phyloP scores from a whole-genome alignment of 1,140 invertebrate genomes.

The Aethina tumida region DNA sequence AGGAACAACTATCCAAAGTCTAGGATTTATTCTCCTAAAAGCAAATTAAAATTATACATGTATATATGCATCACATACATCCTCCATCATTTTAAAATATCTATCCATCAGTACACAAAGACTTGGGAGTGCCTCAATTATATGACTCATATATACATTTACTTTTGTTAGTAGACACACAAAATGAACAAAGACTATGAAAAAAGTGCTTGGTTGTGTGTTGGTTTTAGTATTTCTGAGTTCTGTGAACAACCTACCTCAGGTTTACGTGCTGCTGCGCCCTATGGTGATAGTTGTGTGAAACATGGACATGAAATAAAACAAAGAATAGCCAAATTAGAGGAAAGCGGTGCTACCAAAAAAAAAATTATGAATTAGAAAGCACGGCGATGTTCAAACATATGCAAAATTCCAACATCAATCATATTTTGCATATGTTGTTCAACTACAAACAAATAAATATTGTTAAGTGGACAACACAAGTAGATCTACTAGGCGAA shows the following conservation, averaged over 20 bases:
- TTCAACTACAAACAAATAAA: slow-evolving; percentile 7
- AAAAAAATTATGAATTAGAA: slow-evolving; percentile 18
- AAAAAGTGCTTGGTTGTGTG: no score
- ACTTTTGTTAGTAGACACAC: no score
- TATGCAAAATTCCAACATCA: slow-evolving; percentile 8
- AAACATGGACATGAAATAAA: slow-evolving; percentile 37
- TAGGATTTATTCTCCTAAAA: no score
- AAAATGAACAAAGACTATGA: no score
- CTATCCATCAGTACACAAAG: no score
- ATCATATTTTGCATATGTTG: slow-evolving; percentile 2
- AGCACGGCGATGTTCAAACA: slow-evolving; percentile 6
- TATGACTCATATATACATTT: no score
- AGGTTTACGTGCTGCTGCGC: slow-evolving; percentile 69
- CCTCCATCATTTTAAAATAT: no score
- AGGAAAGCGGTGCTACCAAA: slow-evolving; percentile 26
- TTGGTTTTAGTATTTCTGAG: no score
- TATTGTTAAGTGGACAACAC: no score
- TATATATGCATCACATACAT: slow-evolving; percentile 1
- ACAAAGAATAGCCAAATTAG: slow-evolving; percentile 34
- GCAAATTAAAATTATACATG: slow-evolving; percentile 8
- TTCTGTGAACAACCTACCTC: slow-evolving; percentile 72
- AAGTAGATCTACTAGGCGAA: no score
- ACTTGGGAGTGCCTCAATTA: no score
- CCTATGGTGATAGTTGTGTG: slow-evolving; percentile 35
- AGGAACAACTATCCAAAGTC: slow-evolving; percentile 8